Conservation (phyloP, 2,797 vertebrate genomes). For the Parauchenoglanis ngamensis region DNA sequence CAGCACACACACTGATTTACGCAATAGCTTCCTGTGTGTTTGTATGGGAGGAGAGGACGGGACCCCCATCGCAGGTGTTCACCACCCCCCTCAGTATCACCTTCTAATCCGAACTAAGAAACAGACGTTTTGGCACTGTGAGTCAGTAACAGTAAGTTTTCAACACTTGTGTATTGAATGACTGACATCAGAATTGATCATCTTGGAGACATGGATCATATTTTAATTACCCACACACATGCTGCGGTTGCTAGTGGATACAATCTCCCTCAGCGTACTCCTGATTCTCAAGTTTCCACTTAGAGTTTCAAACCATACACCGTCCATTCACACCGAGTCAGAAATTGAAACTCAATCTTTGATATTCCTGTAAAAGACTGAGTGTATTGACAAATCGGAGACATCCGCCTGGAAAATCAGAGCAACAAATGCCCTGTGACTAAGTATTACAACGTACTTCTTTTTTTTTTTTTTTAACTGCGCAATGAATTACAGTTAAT, state of each 20-base stretch:
- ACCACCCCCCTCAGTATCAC: not conserved
- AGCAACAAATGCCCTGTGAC: not conserved
- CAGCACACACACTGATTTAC: not conserved
- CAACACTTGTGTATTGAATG: not conserved
- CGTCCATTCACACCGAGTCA: not conserved
- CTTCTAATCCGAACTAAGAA: not conserved
- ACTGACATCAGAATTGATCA: not conserved
- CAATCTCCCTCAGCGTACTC: not conserved
- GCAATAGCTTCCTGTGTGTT: not conserved
- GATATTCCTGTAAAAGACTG: not conserved
- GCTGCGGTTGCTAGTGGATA: not conserved
- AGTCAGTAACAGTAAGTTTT: not conserved
- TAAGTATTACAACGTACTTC: too few relatives aligned
- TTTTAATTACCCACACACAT: not conserved
- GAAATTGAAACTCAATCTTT: not conserved
- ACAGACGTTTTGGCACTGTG: conserved; percentile 1
- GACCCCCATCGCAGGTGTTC: not conserved
- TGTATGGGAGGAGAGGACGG: not conserved
- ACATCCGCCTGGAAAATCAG: not conserved
- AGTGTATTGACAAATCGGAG: not conserved
- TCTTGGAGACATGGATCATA: not conserved
- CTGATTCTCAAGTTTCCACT: not conserved
- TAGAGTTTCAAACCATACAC: not conserved
- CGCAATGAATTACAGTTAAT: not conserved
- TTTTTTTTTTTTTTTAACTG: not conserved